Base-by-base conservation (phyloP, 2,888 invertebrate genomes). In the Stratiomys singularior region DNA sequence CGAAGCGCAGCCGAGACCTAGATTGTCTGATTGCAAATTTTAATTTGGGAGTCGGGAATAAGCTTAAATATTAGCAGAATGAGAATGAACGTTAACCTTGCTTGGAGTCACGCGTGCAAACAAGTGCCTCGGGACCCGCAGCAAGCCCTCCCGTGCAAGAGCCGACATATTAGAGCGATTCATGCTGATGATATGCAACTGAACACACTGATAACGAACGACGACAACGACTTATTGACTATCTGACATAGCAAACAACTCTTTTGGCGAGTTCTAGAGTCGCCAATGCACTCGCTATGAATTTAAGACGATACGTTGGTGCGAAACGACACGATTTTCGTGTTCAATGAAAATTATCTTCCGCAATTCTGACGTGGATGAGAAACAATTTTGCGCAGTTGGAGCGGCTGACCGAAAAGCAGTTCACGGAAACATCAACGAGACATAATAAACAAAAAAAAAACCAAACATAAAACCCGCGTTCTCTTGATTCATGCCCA, bases 371-470 rank as follows among this genome's bases (percentile, higher is more conserved):
- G 72, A 72, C 72, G 58, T 72, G 28, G 72, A 52, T 47, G 25
- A 13, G n/a, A 47, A 69, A 47, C 30, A 56, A 72, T 28, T 72
- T 56, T 72, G 72, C 72, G 72, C 58, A 72, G 21, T 72, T 56
- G 27, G 30, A 4, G 18, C 18, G 23, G n/a, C 9, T 56, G 58
- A 56, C 58, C 56, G 52, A 25, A 47, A 69, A 23, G 18, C 52
- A n/a, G 66, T 52, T 28, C 64, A 37, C 66, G 66, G 66, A 66
- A 66, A n/a, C 27, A 27, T 15, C 66, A 66, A 13, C 52, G 15
- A 52, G 52, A 52, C 52, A 52, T 15, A 18, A 52, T 52, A 52
- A 37, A 37, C 37, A 37, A 37, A 37, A 37, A 37, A 37, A 37
- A 37, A n/a, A n/a, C n/a, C n/a, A n/a, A n/a, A n/a, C n/a, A n/a